Conservation (phyloP, 1,140 invertebrate genomes). For the Carposina sasakii region DNA sequence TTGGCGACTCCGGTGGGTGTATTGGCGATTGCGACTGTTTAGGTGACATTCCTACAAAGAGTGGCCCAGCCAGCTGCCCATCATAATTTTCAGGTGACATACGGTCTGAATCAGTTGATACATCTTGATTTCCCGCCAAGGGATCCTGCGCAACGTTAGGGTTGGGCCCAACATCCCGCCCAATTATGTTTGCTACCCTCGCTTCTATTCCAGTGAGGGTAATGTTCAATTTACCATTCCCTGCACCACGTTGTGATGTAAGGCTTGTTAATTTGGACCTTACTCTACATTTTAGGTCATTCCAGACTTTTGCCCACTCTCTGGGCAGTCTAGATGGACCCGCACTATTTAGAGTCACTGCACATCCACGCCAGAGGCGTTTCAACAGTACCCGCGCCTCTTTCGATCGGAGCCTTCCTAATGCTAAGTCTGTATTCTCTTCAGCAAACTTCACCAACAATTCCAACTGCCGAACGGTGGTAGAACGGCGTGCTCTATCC, state of each 20-base stretch:
- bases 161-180: not conserved
- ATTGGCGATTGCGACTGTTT: not conserved
- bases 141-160: not conserved
- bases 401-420: conserved; percentile 1
- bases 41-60: not conserved
- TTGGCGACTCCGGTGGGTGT: too few relatives aligned
- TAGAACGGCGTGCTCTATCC: too few relatives aligned
- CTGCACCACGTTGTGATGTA: not conserved
- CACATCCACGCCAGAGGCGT: conserved; percentile 1
- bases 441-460: not conserved
- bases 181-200: not conserved
- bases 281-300: not conserved
- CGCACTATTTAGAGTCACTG: not conserved
- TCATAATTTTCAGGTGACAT: too few relatives aligned
- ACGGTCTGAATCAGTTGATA: too few relatives aligned
- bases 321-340: conserved; percentile 1
- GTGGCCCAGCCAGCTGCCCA: not conserved
- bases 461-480: not conserved
- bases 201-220: not conserved
- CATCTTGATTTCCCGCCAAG: too few relatives aligned
- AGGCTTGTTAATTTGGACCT: not conserved
- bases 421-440: not conserved
- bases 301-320: not conserved
- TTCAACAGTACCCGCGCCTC: not conserved
- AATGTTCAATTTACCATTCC: not conserved